phyloP scores from a whole-genome alignment of 2,888 invertebrate genomes.

The Artemia sinica region DNA sequence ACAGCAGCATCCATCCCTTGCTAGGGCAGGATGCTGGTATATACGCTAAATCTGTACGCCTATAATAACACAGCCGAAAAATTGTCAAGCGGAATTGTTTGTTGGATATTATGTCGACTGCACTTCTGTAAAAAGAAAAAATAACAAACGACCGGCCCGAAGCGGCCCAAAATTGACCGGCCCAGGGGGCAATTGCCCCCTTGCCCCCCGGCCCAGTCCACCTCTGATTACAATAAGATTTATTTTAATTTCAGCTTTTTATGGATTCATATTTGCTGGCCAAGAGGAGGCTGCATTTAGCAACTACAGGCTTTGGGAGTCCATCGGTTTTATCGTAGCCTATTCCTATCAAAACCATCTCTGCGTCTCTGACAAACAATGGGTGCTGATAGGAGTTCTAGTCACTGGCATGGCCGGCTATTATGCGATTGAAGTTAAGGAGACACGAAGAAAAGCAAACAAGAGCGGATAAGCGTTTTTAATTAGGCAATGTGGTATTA shows the following conservation, averaged over 20 bases:
- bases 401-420: constrained; percentile 56
- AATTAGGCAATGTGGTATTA: too few species aligned
- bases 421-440: constrained; percentile 40
- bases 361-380: constrained; percentile 52
- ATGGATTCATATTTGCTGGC: constrained; percentile 66
- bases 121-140: too few species aligned
- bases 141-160: too few species aligned
- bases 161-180: too few species aligned
- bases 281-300: constrained; percentile 77
- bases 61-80: too few species aligned
- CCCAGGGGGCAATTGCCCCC: neutral
- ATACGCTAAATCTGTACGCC: too few species aligned
- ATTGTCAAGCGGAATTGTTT: too few species aligned
- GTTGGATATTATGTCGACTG: too few species aligned
- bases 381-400: constrained; percentile 47
- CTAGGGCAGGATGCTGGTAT: too few species aligned
- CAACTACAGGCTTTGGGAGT: constrained; percentile 81
- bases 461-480: too few species aligned
- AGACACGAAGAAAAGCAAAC: neutral
- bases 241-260: constrained; percentile 40
- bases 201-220: neutral
- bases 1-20: too few species aligned
- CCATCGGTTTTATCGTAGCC: constrained; percentile 68
- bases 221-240: neutral
- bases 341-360: constrained; percentile 60